Evolutionary conservation across 1,140 invertebrate genomes (phyloP), one percentile per base, ranked within the genome.

Genomic region (Caenorhabditis inopinata): DNA sequence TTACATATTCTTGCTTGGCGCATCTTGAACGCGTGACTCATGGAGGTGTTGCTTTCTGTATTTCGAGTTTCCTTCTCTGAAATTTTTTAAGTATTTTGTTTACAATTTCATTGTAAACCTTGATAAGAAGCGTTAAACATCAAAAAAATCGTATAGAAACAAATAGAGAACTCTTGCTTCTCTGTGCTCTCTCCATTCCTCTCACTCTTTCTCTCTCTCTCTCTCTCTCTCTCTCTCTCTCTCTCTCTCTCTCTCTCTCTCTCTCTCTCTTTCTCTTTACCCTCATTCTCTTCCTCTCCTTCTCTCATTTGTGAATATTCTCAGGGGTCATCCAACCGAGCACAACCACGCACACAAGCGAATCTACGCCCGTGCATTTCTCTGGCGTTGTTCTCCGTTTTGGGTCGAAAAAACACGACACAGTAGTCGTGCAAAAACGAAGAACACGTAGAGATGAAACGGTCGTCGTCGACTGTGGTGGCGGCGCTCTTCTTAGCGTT

Each of bases 391-490:
- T n/a, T n/a, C n/a, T n/a, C n/a, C n/a, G n/a, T n/a, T n/a, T n/a
- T n/a, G n/a, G n/a, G n/a, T n/a, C n/a, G n/a, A n/a, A n/a, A n/a
- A n/a, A n/a, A n/a, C n/a, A n/a, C n/a, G n/a, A n/a, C n/a, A n/a
- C n/a, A n/a, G n/a, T n/a, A n/a, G n/a, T n/a, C n/a, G n/a, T n/a
- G n/a, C n/a, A n/a, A n/a, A n/a, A n/a, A n/a, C n/a, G 16, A 32
- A 68, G 51, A 25, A 68, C 32, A 9, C n/a, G n/a, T n/a, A n/a
- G n/a, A n/a, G n/a, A 68, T 38, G 58, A 38, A 68, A 32, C 58
- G 58, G 58, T 68, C 58, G 58, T 68, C 58, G 58, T 68, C 58
- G 58, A 68, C 58, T 68, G 58, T 68, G 58, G 29, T 68, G 21
- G 58, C 27, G 58, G 58, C 58, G 58, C 58, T 68, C 38, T n/a